Base-by-base conservation (phyloP, 2,797 vertebrate genomes). In the Lutjanus argentimaculatus region DNA sequence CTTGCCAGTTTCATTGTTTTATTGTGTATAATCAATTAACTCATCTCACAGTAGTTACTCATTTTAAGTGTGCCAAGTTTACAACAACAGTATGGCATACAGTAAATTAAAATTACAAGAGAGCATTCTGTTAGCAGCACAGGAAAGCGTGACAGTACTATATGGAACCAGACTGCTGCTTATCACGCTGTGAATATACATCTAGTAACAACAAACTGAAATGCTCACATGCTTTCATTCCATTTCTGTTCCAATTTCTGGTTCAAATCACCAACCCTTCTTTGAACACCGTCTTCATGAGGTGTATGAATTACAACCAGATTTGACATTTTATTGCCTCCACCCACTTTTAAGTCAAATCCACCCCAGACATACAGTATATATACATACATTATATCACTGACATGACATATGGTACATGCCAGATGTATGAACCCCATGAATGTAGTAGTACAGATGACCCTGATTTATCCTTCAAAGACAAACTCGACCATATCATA, bases 11-110 rank as follows among this genome's bases (percentile, higher is more conserved):
- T 57, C 25, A 8, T 49, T 3, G 11, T 36, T 63, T 59, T 36
- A 67, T 52, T 36, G 13, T 19, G 16, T 1, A 16, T 22, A 73
- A 62, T 79, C 58, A 72, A 72, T 84, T 52, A 74, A 40, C 19
- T 78, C 19, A 72, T 75, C 58, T 8, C 21, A 30, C 7, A 19
- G 42, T 42, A 48, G 21, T 73, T 53, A 30, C 17, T 66, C n/a
- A 74, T 30, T 36, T 73, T 21, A 66, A 61, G 17, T 59, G 45
- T 1, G 45, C 49, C 57, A 57, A 10, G n/a, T 71, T 62, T 58
- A 59, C 56, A 79, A 64, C 46, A 40, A 71, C 55, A 75, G 15
- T 15, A 7, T 52, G 52, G 72, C 3, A 0, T 2, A 17, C 16
- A 68, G 36, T 36, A 45, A 67, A 73, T 67, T 8, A n/a, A 42